Conservation (phyloP, 2,113 vertebrate genomes). For the Oophaga pumilio region DNA sequence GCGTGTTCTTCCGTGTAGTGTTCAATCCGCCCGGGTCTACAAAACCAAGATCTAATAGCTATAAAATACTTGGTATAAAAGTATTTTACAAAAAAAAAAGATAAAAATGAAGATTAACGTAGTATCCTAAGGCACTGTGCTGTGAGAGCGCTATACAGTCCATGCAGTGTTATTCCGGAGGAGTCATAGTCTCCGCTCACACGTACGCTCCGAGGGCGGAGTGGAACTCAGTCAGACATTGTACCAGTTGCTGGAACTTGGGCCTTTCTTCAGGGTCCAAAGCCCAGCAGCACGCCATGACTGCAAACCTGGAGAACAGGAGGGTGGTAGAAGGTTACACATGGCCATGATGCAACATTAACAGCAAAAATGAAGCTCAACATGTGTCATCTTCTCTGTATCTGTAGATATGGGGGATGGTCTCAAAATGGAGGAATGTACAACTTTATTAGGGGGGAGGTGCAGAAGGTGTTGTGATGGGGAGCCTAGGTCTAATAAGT, state of each 20-base stretch:
- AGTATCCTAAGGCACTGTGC: conserved; percentile 57
- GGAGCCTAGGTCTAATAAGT: background rate
- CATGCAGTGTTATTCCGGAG: conserved; percentile 52
- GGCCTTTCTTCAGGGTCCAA: conserved; percentile 95
- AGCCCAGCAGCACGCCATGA: conserved; percentile 99
- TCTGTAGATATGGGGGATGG: background rate
- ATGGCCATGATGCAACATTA: background rate
- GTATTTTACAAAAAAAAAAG: conserved; percentile 44
- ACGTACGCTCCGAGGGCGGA: conserved; percentile 95
- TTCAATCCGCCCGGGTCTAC: conserved; percentile 7
- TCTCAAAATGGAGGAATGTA: background rate
- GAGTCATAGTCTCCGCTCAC: conserved; percentile 67
- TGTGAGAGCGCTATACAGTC: conserved; percentile 34
- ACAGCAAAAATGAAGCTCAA: background rate
- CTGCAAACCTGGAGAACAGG: conserved; percentile 83
- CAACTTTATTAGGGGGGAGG: no score
- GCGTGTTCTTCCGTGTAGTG: conserved; percentile 13
- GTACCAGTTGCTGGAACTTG: conserved; percentile 98
- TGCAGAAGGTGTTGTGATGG: no score
- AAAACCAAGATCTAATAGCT: conserved; percentile 37
- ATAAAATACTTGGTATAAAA: conserved; percentile 51
- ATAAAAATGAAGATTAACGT: conserved; percentile 53
- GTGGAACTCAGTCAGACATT: conserved; percentile 98
- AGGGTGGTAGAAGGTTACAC: background rate
- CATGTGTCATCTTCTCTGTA: background rate